Evolutionary conservation across 1,140 invertebrate genomes (phyloP), one percentile per base, ranked within the genome.

Genomic region (Eulimnadia texana): DNA sequence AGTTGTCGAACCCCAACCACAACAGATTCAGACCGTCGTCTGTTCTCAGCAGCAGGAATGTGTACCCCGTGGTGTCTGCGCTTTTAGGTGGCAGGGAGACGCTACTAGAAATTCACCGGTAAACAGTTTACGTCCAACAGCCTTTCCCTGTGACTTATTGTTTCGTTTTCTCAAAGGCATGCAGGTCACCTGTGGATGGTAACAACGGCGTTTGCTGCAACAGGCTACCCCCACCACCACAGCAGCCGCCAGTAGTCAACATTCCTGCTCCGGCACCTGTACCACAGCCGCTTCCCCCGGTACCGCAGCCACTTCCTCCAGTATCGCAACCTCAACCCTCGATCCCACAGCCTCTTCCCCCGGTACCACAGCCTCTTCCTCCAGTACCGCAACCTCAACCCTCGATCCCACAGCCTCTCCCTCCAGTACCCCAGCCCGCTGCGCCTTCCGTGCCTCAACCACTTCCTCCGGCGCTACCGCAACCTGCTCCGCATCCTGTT

Each of bases 301-400:
- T 61, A 63, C 64, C 55, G 62, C 65, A 65, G 64, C 67, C 63
- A 27, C 50, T 53, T 33, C 60, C 23, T 58, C 64, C 25, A 42
- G 29, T 19, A 19, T 57, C 51, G 52, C 65, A 25, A 55, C 61
- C 2, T 49, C 29, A 11, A 19, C 64, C 58, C 58, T 58, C 25
- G 51, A 65, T 27, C 63, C 67, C 67, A 28, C 63, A 57, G 47
- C 67, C 65, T 50, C 54, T 64, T 20, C 59, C 64, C 27, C 58
- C 62, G 2, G 28, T 58, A 24, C 63, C 65, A 22, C 65, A 61
- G 16, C 61, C 62, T 25, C 54, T 47, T n/a, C 60, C 61, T 19
- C 60, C 63, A 22, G 52, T 52, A 51, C 50, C 64, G 33, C 33
- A 6, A 42, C 33, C 33, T 22, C 50, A 60, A 20, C 54, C 53